These are phyloP conservation scores for Gila orcuttii DNA, from an alignment of 2,113 vertebrate genomes.

Conservation along the genomic window DNA sequence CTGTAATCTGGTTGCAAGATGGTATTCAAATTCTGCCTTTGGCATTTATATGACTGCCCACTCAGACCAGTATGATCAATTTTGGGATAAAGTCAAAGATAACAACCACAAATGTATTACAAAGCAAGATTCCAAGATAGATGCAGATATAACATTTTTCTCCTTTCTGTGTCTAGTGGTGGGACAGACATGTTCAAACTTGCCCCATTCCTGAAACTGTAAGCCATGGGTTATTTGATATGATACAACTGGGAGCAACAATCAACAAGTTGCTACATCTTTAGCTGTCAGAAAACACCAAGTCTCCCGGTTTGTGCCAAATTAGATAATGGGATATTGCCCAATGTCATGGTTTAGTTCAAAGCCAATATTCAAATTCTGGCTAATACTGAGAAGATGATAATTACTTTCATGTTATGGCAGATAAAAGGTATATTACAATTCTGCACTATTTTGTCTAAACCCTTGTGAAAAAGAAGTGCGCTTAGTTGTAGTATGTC, in stretches of 20 bases:
- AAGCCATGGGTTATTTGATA: conserved; percentile 23
- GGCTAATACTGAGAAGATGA: background rate
- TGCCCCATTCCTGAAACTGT: background rate
- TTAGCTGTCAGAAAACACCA: background rate
- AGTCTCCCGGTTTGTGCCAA: background rate
- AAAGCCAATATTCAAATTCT: background rate
- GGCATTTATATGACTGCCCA: background rate
- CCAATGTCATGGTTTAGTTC: background rate
- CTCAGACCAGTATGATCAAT: background rate
- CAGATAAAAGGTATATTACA: background rate
- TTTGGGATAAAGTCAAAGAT: background rate
- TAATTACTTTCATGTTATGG: background rate
- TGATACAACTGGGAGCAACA: conserved; percentile 3
- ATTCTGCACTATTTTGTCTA: background rate
- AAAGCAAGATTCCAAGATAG: background rate
- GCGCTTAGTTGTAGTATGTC: background rate
- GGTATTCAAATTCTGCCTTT: background rate
- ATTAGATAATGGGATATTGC: background rate
- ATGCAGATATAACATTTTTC: background rate
- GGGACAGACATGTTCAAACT: conserved; percentile 26
- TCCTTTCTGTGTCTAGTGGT: background rate
- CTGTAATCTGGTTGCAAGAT: background rate
- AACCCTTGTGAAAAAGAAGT: background rate
- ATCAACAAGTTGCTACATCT: conserved; percentile 28
- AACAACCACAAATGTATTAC: conserved; percentile 3